phyloP scores from a whole-genome alignment of 2,113 vertebrate genomes.

The Sylvilagus bachmani region DNA sequence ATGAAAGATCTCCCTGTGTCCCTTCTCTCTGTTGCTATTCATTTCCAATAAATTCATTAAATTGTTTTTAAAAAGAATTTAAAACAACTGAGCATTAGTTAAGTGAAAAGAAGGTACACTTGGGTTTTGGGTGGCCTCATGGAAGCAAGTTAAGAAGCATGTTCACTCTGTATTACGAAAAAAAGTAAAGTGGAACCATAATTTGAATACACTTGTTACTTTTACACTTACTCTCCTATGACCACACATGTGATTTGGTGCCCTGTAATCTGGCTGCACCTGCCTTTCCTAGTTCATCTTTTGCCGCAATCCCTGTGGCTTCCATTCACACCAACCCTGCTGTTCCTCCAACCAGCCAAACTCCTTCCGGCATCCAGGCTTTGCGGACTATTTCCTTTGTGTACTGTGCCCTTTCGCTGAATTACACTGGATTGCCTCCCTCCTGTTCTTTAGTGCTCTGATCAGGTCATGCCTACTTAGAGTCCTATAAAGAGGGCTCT shows the following conservation, averaged over 20 bases:
- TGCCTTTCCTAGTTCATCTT: accelerated
- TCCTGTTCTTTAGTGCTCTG: not conserved
- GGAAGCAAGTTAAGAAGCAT: not conserved
- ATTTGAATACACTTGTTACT: not conserved
- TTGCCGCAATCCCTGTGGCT: not conserved
- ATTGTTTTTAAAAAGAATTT: too few relatives aligned
- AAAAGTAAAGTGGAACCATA: not conserved
- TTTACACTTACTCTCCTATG: not conserved
- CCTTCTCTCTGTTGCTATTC: too few relatives aligned
- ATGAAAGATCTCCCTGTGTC: too few relatives aligned
- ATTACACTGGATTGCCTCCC: not conserved
- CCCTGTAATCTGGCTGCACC: accelerated
- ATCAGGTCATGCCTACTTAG: not conserved
- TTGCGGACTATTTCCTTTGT: not conserved
- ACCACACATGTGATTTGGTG: not conserved
- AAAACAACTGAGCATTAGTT: not conserved
- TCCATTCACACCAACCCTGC: not conserved
- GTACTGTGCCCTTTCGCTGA: not conserved
- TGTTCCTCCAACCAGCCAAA: not conserved
- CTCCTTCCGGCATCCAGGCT: not conserved
- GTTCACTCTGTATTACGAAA: not conserved
- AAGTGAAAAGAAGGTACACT: not conserved
- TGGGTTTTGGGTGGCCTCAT: not conserved
- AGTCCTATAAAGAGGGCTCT: not conserved
- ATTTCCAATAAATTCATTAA: too few relatives aligned